Conservation (phyloP, 2,888 invertebrate genomes). For the Microctonus aethiopoides region DNA sequence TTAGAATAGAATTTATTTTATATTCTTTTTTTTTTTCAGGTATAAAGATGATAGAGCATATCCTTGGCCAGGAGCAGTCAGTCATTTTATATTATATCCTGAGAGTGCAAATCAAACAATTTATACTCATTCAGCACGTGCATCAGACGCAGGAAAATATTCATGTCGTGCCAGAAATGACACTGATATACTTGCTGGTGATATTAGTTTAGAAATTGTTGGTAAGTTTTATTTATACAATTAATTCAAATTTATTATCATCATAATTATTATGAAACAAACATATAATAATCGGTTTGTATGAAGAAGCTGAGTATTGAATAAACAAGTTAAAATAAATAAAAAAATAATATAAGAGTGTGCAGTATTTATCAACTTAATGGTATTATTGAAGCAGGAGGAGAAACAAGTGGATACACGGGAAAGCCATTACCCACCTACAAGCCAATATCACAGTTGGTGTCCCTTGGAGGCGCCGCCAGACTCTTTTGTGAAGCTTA, state of each 20-base stretch:
- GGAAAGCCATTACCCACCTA: constrained; percentile 73
- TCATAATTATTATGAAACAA: too few species aligned
- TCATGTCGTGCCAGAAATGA: constrained; percentile 80
- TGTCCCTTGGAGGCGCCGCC: constrained; percentile 73
- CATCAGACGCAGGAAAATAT: constrained; percentile 79
- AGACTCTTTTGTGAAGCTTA: constrained; percentile 83
- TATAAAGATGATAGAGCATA: constrained; percentile 80
- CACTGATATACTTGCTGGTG: constrained; percentile 74
- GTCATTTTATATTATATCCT: constrained; percentile 79
- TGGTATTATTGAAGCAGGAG: constrained; percentile 69
- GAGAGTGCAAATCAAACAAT: constrained; percentile 84
- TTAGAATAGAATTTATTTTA: too few species aligned
- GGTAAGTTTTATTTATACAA: constrained; percentile 69
- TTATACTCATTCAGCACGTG: constrained; percentile 74
- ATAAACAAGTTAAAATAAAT: too few species aligned
- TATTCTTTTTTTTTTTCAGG: constrained; percentile 67
- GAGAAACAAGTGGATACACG: constrained; percentile 67
- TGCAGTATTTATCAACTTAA: not conserved
- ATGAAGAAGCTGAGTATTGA: too few species aligned
- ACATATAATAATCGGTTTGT: too few species aligned
- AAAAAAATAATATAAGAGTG: not conserved
- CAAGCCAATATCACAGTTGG: constrained; percentile 75
- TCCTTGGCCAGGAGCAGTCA: constrained; percentile 80
- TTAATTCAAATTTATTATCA: not conserved
- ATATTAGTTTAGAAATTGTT: constrained; percentile 74